phyloP scores from a whole-genome alignment of 2,888 invertebrate species.

The Odontocolon sp. region DNA sequence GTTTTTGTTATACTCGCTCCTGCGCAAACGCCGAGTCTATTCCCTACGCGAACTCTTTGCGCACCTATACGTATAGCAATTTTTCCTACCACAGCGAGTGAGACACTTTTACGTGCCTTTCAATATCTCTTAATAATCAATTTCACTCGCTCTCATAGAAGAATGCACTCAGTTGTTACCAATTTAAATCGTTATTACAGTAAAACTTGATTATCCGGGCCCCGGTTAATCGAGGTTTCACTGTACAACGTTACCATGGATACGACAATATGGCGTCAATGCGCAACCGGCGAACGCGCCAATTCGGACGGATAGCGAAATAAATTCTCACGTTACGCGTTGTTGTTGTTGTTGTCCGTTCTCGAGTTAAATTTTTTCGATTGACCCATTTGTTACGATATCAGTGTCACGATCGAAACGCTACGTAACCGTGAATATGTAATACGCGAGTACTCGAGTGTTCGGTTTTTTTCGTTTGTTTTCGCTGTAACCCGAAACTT shows the following conservation, averaged over 20 bases:
- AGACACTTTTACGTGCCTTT: too few species aligned
- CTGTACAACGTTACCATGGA: constrained; percentile 49
- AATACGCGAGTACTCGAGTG: not conserved
- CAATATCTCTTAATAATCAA: too few species aligned
- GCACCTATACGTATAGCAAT: too few species aligned
- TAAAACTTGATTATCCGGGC: not conserved
- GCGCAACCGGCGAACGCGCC: constrained; percentile 28
- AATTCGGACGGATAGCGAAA: not conserved
- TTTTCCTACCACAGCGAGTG: too few species aligned
- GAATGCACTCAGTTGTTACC: too few species aligned
- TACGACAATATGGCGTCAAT: constrained; percentile 34
- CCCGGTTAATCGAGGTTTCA: not conserved
- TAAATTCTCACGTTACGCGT: constrained; percentile 20
- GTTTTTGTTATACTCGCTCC: too few species aligned
- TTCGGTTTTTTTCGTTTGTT: constrained; percentile 7
- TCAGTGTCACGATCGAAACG: constrained; percentile 43
- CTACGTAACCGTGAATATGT: constrained; percentile 12
- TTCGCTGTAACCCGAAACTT: constrained; percentile 44
- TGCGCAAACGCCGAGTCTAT: too few species aligned
- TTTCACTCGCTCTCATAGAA: too few species aligned
- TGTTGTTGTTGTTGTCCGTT: not conserved
- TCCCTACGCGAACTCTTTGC: too few species aligned
- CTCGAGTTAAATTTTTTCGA: constrained; percentile 20
- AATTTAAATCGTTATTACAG: not conserved
- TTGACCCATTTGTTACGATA: constrained; percentile 41